A percentile compares a stretch with the other conserved stretches of the same genome.
Evolutionary conservation across 2,888 invertebrate genomes (phyloP).

Genomic region (Monoplex corrugatus): DNA sequence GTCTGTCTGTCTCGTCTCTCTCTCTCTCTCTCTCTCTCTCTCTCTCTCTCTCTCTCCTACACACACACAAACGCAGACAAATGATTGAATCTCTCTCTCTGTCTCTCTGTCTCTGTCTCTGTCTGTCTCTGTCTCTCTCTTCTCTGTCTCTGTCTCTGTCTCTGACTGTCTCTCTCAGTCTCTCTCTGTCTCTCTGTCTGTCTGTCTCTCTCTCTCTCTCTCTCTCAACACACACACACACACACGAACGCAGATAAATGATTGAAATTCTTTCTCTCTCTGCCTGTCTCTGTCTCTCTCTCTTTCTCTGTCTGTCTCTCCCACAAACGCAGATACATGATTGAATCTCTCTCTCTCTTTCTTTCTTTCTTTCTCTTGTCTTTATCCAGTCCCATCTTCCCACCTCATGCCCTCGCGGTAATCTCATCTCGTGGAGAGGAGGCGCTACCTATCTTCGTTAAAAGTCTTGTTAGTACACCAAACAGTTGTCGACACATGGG

Average conservation of each 20-base stretch:
- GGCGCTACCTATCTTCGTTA: too few species aligned
- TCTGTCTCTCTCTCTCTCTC: conserved; percentile 12
- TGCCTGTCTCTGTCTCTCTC: neutral
- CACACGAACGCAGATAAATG: neutral
- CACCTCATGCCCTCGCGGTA: too few species aligned
- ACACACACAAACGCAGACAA: neutral
- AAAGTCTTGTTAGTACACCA: too few species aligned
- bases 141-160: neutral
- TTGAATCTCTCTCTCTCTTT: too few species aligned
- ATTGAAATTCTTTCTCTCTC: neutral
- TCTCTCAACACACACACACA: conserved; percentile 1
- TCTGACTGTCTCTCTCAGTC: neutral
- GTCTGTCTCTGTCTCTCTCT: neutral
- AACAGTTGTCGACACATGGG: too few species aligned
- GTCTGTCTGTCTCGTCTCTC: neutral
- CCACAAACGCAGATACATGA: too few species aligned
- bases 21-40: neutral
- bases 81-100: neutral
- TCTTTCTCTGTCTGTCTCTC: neutral
- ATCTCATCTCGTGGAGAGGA: too few species aligned
- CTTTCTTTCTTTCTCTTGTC: too few species aligned
- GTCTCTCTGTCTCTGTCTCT: neutral
- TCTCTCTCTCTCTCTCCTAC: too few species aligned
- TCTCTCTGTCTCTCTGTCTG: neutral
- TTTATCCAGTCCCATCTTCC: too few species aligned